Conservation (phyloP, 1,140 invertebrate species). For the Euwallacea similis region DNA sequence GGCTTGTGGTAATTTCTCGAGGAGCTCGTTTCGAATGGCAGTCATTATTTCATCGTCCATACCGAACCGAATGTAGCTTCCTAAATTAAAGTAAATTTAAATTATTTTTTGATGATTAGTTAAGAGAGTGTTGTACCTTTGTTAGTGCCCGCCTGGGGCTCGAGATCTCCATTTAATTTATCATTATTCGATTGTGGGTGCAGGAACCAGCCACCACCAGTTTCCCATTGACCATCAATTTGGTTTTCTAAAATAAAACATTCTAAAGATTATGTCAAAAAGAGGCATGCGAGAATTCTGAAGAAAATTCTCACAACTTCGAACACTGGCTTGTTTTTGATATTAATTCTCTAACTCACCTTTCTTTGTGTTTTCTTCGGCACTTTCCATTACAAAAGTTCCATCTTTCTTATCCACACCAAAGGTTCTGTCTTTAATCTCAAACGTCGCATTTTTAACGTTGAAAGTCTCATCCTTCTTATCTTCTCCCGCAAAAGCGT, state of each 20-base stretch:
- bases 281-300: not conserved
- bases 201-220: conserved; percentile 56
- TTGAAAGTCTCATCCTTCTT: not conserved
- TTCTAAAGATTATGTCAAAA: not conserved
- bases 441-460: conserved; percentile 10
- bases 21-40: conserved; percentile 69
- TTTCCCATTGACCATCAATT: conserved; percentile 34
- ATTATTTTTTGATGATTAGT: not conserved
- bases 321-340: not conserved
- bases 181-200: conserved; percentile 51
- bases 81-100: conserved; percentile 39
- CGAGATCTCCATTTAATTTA: conserved; percentile 46
- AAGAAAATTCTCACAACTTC: not conserved
- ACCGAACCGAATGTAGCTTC: conserved; percentile 61
- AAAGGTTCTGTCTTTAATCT: conserved; percentile 2
- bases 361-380: conserved; percentile 10
- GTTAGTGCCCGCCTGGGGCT: conserved; percentile 40
- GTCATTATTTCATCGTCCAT: conserved; percentile 72
- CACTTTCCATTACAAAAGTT: conserved; percentile 30
- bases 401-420: conserved; percentile 25
- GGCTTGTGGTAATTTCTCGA: conserved; percentile 69
- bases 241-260: conserved; percentile 12
- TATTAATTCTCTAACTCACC: not conserved
- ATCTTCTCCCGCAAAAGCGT: not conserved
- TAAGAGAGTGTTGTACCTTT: conserved; percentile 18